Evolutionary conservation across 2,113 vertebrate species (phyloP), one percentile per base, ranked within the genome.

Genomic region (Furnarius figulus): DNA sequence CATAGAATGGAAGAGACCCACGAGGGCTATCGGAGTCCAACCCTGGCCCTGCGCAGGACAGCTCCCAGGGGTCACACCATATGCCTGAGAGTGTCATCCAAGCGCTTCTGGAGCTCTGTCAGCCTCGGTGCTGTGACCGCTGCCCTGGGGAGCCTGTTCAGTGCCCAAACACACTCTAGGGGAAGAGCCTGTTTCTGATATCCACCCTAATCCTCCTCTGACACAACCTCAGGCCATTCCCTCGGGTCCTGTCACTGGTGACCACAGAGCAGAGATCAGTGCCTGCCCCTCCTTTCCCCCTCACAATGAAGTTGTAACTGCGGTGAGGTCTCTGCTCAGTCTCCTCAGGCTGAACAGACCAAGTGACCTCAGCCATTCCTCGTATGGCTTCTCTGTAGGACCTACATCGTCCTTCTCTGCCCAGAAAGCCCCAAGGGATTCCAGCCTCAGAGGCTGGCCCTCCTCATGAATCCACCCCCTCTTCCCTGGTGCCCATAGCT

Each of bases 401-500:
- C 0, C 27, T 28, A 1, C 8, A 21, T 55, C 9, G n/a, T 14
- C 25, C 22, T 30, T 37, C 28, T 35, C 39, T 70, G 24, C 21
- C 10, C 13, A 30, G 18, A 42, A 33, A 22, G 7, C 35, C 14
- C 12, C 16, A 2, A 3, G 23, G 8, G 33, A 21, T 78, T 84
- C 65, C 21, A 30, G 53, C 5, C 6, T 1, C 8, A 4, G 20
- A 9, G 9, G 8, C 13, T 9, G 16, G 5, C 53, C 3, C 4
- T 62, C 5, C 22, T 40, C 14, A 0, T 21, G 39, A 33, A 46
- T 39, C 14, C 0, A 0, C 10, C 35, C 21, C 27, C 1, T 27
- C 33, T n/a, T 47, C 22, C 9, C 1, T 37, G 28, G 6, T 23
- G 31, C 19, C 10, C 1, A 0, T 7, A 27, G 5, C 17, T 55